phyloP scores from a whole-genome alignment of 1,140 invertebrate genomes.

The Zelostemma sp. region DNA sequence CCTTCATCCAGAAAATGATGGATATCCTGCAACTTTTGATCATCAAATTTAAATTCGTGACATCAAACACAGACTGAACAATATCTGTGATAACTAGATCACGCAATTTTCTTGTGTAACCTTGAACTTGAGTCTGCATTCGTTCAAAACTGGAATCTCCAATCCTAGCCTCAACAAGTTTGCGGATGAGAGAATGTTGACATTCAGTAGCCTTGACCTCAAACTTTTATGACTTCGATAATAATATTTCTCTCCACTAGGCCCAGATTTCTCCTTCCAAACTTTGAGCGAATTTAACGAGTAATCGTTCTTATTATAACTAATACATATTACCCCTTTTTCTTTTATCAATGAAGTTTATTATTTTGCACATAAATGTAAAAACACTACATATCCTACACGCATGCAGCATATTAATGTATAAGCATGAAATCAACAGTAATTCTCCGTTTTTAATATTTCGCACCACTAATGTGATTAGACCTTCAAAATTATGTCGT shows the following conservation, averaged over 20 bases:
- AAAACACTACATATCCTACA: slow-evolving; percentile 36
- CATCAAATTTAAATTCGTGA: slow-evolving; percentile 39
- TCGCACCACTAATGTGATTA: too few relatives aligned
- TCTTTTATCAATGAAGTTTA: background rate
- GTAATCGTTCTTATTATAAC: too few relatives aligned
- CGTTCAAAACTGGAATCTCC: slow-evolving; percentile 35
- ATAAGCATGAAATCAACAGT: too few relatives aligned
- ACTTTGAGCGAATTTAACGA: too few relatives aligned
- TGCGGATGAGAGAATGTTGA: slow-evolving; percentile 41
- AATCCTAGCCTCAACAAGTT: slow-evolving; percentile 31
- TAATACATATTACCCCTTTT: slow-evolving; percentile 9
- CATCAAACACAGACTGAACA: too few relatives aligned
- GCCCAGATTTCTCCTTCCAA: slow-evolving; percentile 22
- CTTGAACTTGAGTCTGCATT: slow-evolving; percentile 53
- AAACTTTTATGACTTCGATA: slow-evolving; percentile 48
- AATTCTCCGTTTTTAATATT: too few relatives aligned
- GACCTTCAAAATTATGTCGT: too few relatives aligned
- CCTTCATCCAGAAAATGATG: too few relatives aligned
- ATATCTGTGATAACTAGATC: too few relatives aligned
- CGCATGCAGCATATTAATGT: too few relatives aligned
- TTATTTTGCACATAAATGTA: slow-evolving; percentile 23
- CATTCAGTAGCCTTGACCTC: slow-evolving; percentile 51
- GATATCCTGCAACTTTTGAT: too few relatives aligned
- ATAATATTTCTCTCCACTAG: slow-evolving; percentile 49
- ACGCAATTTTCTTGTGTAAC: slow-evolving; percentile 34